Conservation (phyloP, 2,888 invertebrate genomes). For the Clostera curtula region DNA sequence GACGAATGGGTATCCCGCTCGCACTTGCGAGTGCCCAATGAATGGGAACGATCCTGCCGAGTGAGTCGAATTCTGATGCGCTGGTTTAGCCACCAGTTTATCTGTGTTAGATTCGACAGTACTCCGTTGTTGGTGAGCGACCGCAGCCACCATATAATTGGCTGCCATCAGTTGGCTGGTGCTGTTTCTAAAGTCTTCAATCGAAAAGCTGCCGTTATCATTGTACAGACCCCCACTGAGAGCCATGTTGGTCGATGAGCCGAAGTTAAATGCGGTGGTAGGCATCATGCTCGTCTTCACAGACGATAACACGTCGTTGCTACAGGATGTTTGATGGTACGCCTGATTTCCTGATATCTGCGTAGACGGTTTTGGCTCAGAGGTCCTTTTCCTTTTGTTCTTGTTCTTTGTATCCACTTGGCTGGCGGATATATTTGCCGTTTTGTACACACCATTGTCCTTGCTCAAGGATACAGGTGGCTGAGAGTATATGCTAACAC, state of each 20-base stretch:
- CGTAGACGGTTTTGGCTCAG: slow-evolving; percentile 39
- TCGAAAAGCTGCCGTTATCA: slow-evolving; percentile 79
- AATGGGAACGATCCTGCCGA: slow-evolving; percentile 73
- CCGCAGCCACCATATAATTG: slow-evolving; percentile 67
- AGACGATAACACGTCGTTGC: slow-evolving; percentile 54
- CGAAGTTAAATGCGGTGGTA: slow-evolving; percentile 90
- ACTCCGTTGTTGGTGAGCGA: slow-evolving; percentile 59
- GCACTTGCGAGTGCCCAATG: slow-evolving; percentile 74
- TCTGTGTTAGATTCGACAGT: slow-evolving; percentile 45
- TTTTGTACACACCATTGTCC: slow-evolving; percentile 53
- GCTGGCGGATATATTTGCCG: slow-evolving; percentile 25
- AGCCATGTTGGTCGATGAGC: slow-evolving; percentile 78
- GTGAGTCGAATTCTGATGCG: slow-evolving; percentile 61
- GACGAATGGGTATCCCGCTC: slow-evolving; percentile 78
- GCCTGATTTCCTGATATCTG: slow-evolving; percentile 51
- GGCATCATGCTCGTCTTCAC: slow-evolving; percentile 79
- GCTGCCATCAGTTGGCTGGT: slow-evolving; percentile 78
- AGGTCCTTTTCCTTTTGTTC: slow-evolving; percentile 51
- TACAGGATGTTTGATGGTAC: slow-evolving; percentile 78
- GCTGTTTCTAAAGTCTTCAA: slow-evolving; percentile 78
- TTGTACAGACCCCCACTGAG: slow-evolving; percentile 74
- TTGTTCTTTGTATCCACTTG: slow-evolving; percentile 48
- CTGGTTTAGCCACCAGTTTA: slow-evolving; percentile 62
- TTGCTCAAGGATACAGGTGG: slow-evolving; percentile 43
- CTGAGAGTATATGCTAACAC: slow-evolving; percentile 54